Evolutionary conservation across 2,888 invertebrate genomes (phyloP), one percentile per base, ranked within the genome.

Genomic region (Clistopyga incitator): DNA sequence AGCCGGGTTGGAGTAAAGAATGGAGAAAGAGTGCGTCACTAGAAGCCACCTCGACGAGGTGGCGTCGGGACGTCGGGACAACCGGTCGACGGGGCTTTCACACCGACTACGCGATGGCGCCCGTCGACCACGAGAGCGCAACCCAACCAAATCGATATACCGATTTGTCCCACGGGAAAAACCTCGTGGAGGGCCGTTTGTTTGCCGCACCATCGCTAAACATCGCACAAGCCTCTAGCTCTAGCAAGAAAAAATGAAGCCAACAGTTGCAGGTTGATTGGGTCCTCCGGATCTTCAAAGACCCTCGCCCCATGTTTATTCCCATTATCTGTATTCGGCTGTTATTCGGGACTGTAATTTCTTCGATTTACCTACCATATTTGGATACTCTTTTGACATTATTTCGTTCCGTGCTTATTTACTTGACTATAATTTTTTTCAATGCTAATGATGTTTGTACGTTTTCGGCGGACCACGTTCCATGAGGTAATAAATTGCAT

Each of bases 51-150:
- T 65, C 61, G 71, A 59, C 59, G 72, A 61, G 76, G 70, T 79
- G 81, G 84, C 76, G 81, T 79, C 76, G 81, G 72, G 77, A 75
- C 78, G 84, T 78, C 81, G 84, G 75, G 84, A 64, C 67, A 45
- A 87, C 85, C 85, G 86, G 86, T 85, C 84, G 86, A 81, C 84
- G 81, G 85, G 82, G 81, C 80, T 72, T 83, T 78, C 77, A 59
- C 85, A 88, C 87, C 87, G 86, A 84, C 86, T 84, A 81, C 67
- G 65, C 84, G 59, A 76, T 72, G 84, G 79, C 82, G 82, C 80
- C 78, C 68, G 80, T 74, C 72, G 72, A 76, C 70, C 50, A 34
- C 34, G 61, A 61, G 78, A 50, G 56, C 56, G 25, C 38, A 59
- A 56, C 72, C 67, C 65, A 59, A 68, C 52, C 74, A 68, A 82